A percentile compares a stretch with the other conserved stretches of the same genome.
These are phyloP conservation scores for Nibea albiflora DNA, from an alignment of 2,113 vertebrate species.

Conservation along the genomic window DNA sequence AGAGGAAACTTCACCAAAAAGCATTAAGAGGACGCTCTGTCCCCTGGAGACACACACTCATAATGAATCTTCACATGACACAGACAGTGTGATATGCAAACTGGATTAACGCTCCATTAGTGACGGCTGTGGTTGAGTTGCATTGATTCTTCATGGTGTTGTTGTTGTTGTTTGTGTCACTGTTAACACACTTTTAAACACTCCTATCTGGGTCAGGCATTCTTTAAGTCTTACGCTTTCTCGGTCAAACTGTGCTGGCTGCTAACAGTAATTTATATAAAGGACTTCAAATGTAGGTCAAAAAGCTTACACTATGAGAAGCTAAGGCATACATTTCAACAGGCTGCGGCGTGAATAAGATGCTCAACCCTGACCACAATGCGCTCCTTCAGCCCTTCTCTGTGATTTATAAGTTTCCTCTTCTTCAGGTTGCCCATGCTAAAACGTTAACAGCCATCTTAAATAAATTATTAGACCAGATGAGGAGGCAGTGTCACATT, in stretches of 20 bases:
- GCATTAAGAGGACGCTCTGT: not conserved
- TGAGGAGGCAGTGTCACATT: slow-evolving; percentile 55
- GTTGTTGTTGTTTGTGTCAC: not conserved
- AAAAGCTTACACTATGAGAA: not conserved
- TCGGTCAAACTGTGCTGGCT: not conserved
- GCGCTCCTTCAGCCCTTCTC: not conserved
- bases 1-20: slow-evolving; percentile 34
- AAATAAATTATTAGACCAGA: slow-evolving; percentile 44
- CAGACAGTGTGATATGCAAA: not conserved
- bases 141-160: not conserved
- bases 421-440: not conserved
- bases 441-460: slow-evolving; percentile 23
- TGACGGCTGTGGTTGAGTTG: not conserved
- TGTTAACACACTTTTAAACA: slow-evolving; percentile 15
- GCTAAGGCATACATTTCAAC: no score
- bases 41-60: slow-evolving; percentile 43
- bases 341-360: not conserved
- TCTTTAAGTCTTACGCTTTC: slow-evolving; percentile 6
- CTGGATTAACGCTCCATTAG: not conserved
- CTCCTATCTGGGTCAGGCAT: slow-evolving; percentile 39
- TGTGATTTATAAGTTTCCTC: not conserved
- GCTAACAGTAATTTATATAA: not conserved
- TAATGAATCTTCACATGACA: slow-evolving; percentile 24
- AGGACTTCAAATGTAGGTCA: slow-evolving; percentile 1
- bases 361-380: not conserved